These are phyloP conservation scores for Lissocephala sabroskyi DNA, from an alignment of 2,888 invertebrate species.

Conservation along the genomic window DNA sequence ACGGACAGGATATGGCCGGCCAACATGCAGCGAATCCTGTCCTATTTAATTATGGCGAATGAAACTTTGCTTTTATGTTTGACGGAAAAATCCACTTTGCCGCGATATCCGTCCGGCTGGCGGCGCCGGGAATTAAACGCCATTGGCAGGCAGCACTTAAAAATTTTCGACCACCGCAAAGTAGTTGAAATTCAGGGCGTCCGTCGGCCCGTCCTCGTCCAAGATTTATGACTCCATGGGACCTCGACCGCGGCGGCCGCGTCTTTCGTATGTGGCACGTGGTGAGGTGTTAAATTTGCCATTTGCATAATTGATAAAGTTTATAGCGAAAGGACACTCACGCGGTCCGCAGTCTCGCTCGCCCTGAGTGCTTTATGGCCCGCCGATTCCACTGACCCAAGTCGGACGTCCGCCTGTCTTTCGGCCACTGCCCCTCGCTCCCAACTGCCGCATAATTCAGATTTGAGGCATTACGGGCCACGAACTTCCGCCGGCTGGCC, in stretches of 20 bases:
- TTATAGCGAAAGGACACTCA: conserved; percentile 21
- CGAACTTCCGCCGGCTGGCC: conserved; percentile 39
- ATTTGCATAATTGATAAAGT: conserved; percentile 68
- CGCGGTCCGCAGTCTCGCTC: not conserved
- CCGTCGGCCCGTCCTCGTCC: not conserved
- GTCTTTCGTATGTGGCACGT: conserved; percentile 36
- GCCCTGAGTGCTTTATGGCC: conserved; percentile 7
- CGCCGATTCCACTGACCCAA: conserved; percentile 37
- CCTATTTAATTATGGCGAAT: conserved; percentile 42
- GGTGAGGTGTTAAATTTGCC: conserved; percentile 60
- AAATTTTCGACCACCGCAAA: conserved; percentile 30
- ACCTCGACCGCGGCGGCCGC: not conserved
- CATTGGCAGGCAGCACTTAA: conserved; percentile 28
- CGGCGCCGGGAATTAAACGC: conserved; percentile 46
- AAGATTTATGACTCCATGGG: conserved; percentile 9
- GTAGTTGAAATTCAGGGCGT: conserved; percentile 50
- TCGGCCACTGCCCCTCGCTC: conserved; percentile 25
- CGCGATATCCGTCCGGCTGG: conserved; percentile 41
- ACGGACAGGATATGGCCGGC: conserved; percentile 15
- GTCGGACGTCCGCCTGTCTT: conserved; percentile 63
- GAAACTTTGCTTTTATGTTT: conserved; percentile 54
- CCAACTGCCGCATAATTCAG: conserved; percentile 54
- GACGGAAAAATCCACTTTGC: conserved; percentile 65
- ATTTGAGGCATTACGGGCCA: conserved; percentile 56
- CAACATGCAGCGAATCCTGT: conserved; percentile 11